Conservation (phyloP, 2,888 invertebrate genomes). For the Dynastes maya region DNA sequence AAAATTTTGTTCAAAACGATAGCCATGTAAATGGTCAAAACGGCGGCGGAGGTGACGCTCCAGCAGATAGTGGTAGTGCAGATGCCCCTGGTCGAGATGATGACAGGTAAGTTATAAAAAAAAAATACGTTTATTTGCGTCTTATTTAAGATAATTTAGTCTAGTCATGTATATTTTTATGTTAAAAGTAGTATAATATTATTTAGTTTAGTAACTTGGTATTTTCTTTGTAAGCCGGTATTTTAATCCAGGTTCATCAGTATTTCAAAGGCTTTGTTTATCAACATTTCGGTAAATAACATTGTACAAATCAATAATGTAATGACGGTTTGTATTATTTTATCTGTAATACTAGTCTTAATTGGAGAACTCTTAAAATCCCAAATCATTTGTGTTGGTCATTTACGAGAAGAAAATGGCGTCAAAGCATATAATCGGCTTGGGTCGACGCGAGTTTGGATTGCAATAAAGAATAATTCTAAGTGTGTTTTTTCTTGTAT, state of each 20-base stretch:
- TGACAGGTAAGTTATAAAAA: conserved; percentile 77
- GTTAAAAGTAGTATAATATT: conserved; percentile 36
- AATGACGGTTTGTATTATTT: conserved; percentile 52
- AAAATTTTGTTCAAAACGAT: conserved; percentile 74
- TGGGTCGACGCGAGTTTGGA: conserved; percentile 50
- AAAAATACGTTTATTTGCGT: not conserved
- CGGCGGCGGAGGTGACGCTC: conserved; percentile 80
- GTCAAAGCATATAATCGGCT: conserved; percentile 49
- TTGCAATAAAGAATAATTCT: conserved; percentile 20
- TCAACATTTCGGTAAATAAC: conserved; percentile 48
- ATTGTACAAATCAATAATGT: conserved; percentile 39
- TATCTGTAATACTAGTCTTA: conserved; percentile 43
- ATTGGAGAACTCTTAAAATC: conserved; percentile 47
- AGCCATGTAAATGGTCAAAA: conserved; percentile 73
- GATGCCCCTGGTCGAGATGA: conserved; percentile 86
- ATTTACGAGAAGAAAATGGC: conserved; percentile 52
- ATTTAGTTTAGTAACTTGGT: conserved; percentile 37
- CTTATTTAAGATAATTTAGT: conserved; percentile 26
- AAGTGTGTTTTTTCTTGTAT: conserved; percentile 38
- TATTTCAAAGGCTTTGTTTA: conserved; percentile 50
- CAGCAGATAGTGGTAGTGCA: conserved; percentile 80
- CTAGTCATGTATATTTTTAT: conserved; percentile 29
- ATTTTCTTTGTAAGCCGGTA: conserved; percentile 49
- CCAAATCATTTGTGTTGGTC: conserved; percentile 49
- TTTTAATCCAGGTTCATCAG: conserved; percentile 54